Percentiles rank a stretch among this genome's conserved stretches.
phyloP scores from a whole-genome alignment of 2,888 invertebrate genomes.

The Latrodectus elegans region DNA sequence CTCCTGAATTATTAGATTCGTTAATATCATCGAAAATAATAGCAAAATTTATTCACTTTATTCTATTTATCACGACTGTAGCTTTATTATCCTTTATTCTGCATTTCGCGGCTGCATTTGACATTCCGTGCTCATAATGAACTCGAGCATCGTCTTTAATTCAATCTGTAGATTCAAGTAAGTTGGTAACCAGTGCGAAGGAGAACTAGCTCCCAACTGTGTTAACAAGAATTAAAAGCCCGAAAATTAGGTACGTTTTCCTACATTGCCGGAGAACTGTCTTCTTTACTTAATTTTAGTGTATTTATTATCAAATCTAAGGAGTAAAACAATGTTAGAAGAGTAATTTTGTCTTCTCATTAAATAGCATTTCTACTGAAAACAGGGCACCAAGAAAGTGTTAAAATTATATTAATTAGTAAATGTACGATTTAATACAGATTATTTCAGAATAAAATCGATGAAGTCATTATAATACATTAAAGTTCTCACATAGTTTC shows the following conservation, averaged over 20 bases:
- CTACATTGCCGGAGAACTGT: neutral
- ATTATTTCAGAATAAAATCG: too few species aligned
- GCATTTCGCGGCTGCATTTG: constrained; percentile 21
- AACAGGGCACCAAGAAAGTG: too few species aligned
- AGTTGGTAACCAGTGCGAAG: constrained; percentile 9
- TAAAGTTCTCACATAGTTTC: too few species aligned
- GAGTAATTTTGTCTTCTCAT: neutral
- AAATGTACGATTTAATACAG: too few species aligned
- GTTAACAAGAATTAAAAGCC: constrained; percentile 33
- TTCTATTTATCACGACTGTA: constrained; percentile 26
- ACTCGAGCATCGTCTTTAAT: constrained; percentile 21
- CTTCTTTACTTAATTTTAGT: neutral
- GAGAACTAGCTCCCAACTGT: constrained; percentile 13
- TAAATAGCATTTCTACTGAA: too few species aligned
- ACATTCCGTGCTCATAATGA: constrained; percentile 28
- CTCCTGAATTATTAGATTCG: neutral
- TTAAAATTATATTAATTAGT: too few species aligned
- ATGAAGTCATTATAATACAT: too few species aligned
- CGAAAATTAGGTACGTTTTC: constrained; percentile 12
- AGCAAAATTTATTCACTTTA: constrained; percentile 25
- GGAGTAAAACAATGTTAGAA: neutral
- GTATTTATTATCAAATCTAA: neutral
- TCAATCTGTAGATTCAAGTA: constrained; percentile 27
- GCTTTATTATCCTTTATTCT: constrained; percentile 28
- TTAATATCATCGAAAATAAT: neutral